Evolutionary conservation across 2,113 vertebrate species (phyloP), one percentile per base, ranked within the genome.

Genomic region (Rhodinocichla rosea): DNA sequence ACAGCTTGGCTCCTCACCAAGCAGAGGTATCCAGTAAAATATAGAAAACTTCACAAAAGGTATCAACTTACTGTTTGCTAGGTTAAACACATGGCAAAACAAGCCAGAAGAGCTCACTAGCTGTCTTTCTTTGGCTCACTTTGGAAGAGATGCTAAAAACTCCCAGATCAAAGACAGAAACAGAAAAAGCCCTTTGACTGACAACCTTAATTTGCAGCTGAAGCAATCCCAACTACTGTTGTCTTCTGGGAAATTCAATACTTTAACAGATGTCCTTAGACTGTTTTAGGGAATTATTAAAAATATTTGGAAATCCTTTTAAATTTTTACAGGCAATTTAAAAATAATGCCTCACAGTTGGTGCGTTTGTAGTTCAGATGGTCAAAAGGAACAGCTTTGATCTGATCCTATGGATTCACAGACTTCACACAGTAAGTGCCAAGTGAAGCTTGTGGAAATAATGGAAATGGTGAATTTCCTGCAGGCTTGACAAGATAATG

Each of bases 51-150:
- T 73, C 9, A 5, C 56, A 88, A 94, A 92, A 88, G 53, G 23
- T 79, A 90, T 62, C 1, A n/a, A 35, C 39, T 84, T 16, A 27
- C 30, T 93, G 71, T 70, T 89, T 86, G 82, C 52, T 56, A 89
- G 63, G 73, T 89, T 95, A 93, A 96, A 94, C 68, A 86, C 75
- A 59, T 11, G 74, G 80, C 73, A 83, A 92, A 94, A 91, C 65
- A 90, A 96, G 79, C 57, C 73, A 70, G 69, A 84, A 55, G 57
- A 75, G 79, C 35, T 93, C 70, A 30, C 64, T 65, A 35, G 37
- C 40, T 94, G 71, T 37, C 90, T 80, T 33, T 37, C 67, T 52
- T 67, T 63, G 50, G 50, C 89, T 94, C 49, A 5, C 15, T 81
- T 67, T 55, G 55, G 47, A 62, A 59, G 57, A 77, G 60, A 96